Base-by-base conservation (phyloP, 2,797 vertebrate genomes). In the Galagoides demidoff region DNA sequence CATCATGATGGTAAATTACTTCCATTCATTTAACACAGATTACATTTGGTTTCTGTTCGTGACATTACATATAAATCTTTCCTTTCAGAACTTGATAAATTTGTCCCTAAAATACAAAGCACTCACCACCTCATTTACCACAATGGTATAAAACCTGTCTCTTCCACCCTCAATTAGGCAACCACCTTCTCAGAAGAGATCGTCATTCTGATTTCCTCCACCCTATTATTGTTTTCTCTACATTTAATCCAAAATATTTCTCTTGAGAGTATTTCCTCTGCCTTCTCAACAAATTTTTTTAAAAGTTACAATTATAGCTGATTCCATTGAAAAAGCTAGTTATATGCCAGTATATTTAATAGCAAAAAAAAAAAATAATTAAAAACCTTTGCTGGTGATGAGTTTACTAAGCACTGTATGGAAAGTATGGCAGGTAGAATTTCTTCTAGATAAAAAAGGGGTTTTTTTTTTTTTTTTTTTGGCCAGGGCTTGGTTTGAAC, bases 21-120 rank as follows among this genome's bases (percentile, higher is more conserved):
- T 89, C 11, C 59, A 57, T 91, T 78, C 70, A 57, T 92, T 95
- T 90, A 82, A 82, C 23, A 90, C 27, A 85, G 57, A 92, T 49
- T 94, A 66, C 76, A 71, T 84, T 81, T 71, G 13, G 14, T 89
- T 94, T 92, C 59, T 87, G 3, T 71, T 43, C 34, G 59, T 68
- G 57, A 82, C 1, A 57, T 74, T 78, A 84, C 79, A 39, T 89
- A 68, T 64, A 83, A 85, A 86, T 78, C 43, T 95, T 89, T 86
- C n/a, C 66, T 66, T 61, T 25, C 22, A 77, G 27, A 90, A 82
- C 34, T 57, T 82, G n/a, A 88, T 78, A 17, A 45, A 45, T 89
- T 39, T 88, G n/a, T 71, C 11, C 19, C 1, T 73, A 78, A 93
- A 86, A 61, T 70, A 63, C 19, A 92, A 93, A 63, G 11, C 37